Evolutionary conservation across 2,113 vertebrate genomes (phyloP).

Genomic region (Chaetodon trifascialis): DNA sequence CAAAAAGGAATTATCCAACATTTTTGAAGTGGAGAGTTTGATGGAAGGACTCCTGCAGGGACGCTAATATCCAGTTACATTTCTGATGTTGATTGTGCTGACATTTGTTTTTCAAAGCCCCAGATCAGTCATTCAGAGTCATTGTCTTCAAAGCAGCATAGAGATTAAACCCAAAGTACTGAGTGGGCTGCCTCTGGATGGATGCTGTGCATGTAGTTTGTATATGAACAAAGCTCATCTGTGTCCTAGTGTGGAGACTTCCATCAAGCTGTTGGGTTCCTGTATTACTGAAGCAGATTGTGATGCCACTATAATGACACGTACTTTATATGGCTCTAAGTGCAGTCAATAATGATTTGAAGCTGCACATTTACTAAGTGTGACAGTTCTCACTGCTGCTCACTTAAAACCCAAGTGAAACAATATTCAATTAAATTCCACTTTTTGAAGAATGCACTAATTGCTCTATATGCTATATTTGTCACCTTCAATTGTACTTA

Average conservation of each 20-base stretch:
- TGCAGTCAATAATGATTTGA: background rate
- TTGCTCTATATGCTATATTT: too few relatives aligned
- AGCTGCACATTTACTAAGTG: background rate
- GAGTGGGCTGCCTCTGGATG: background rate
- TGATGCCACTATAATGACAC: background rate
- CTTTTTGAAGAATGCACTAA: too few relatives aligned
- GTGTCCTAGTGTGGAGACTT: slow-evolving; percentile 19
- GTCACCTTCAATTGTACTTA: too few relatives aligned
- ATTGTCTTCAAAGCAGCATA: background rate
- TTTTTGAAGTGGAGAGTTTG: background rate
- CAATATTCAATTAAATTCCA: too few relatives aligned
- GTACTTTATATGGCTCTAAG: background rate
- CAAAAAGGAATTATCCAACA: background rate
- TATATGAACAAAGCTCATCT: slow-evolving; percentile 3
- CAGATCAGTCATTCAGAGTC: background rate
- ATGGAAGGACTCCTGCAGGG: slow-evolving; percentile 14
- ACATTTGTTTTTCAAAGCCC: slow-evolving; percentile 10
- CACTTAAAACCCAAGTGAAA: too few relatives aligned
- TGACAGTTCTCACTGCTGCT: background rate
- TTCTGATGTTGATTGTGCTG: slow-evolving; percentile 2
- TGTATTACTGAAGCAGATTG: background rate
- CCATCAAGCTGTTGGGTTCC: slow-evolving; percentile 3
- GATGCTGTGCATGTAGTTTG: background rate
- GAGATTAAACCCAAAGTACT: slow-evolving; percentile 8
- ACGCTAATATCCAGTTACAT: background rate